phyloP scores from a whole-genome alignment of 2,113 vertebrate species.

The Aptenodytes forsteri region DNA sequence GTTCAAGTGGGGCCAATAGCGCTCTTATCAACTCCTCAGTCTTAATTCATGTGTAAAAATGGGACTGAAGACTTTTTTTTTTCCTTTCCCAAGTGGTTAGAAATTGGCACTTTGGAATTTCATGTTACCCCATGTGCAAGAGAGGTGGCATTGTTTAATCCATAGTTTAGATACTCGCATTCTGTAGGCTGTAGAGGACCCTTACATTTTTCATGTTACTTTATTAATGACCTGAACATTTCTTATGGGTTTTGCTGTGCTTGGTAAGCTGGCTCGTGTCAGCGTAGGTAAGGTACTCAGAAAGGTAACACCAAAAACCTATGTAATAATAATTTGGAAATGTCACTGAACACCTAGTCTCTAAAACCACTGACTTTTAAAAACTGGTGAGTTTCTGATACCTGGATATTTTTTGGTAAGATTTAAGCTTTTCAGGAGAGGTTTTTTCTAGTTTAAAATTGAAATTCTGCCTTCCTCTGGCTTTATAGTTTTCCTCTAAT shows the following conservation, averaged over 20 bases:
- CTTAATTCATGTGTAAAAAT: neutral
- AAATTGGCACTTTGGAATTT: neutral
- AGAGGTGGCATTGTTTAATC: neutral
- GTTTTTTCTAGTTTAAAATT: neutral
- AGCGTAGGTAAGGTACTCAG: neutral
- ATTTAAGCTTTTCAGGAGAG: neutral
- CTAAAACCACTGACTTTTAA: neutral
- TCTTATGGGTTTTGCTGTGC: neutral
- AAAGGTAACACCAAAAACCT: neutral
- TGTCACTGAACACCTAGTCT: neutral
- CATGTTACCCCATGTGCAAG: accelerated
- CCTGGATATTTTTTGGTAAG: neutral
- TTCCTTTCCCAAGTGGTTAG: neutral
- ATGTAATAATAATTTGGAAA: neutral
- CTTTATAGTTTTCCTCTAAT: neutral
- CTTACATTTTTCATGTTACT: neutral
- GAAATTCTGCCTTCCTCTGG: neutral
- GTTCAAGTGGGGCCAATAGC: neutral
- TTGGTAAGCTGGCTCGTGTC: neutral
- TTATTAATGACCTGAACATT: neutral
- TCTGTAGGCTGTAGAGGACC: neutral
- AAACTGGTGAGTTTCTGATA: neutral
- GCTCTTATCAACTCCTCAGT: neutral
- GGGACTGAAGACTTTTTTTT: neutral
- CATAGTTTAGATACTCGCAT: neutral